Evolutionary conservation across 2,888 invertebrate species (phyloP), one percentile per base, ranked within the genome.

Genomic region (Trichopria drosophilae): DNA sequence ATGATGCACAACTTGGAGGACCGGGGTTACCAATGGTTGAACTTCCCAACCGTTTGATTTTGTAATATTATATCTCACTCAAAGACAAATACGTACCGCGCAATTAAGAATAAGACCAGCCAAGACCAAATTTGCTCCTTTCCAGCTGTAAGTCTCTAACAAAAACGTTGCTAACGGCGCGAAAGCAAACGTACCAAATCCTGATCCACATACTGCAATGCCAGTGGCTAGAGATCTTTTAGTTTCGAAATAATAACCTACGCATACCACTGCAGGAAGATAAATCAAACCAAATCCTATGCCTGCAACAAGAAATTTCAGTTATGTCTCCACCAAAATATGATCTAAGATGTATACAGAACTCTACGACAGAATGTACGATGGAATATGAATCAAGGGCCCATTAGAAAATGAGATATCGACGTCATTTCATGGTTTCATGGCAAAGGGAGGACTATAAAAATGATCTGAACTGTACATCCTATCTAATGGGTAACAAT

Each of bases 241-340:
- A 36, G 93, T 91, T 78, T 97, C 96, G 78, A 98, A 98, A 79
- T 97, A 97, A 78, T 95, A 95, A 5, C 95, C 94, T 19, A 97
- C 96, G 45, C 93, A 93, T 9, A 97, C 96, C 28, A 98, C 96
- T 2, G 97, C 96, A 0, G 97, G 97, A 36, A 98, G 82, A 77
- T 94, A 95, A 67, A 94, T 92, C 79, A 94, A 84, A 57, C 94
- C 93, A 71, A 94, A 92, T 16, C 94, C 94, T 64, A 94, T 85
- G 59, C 93, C 92, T 91, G 79, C 12, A 64, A 65, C n/a, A n/a
- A 18, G 24, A 37, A 31, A 16, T 10, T n/a, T n/a, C n/a, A n/a
- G n/a, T n/a, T n/a, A n/a, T n/a, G n/a, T n/a, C n/a, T n/a, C n/a
- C n/a, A n/a, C n/a, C n/a, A n/a, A n/a, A n/a, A n/a, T n/a, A n/a